Evolutionary conservation across 2,888 invertebrate genomes (phyloP), one percentile per base, ranked within the genome.

Genomic region (Philaethria dido): DNA sequence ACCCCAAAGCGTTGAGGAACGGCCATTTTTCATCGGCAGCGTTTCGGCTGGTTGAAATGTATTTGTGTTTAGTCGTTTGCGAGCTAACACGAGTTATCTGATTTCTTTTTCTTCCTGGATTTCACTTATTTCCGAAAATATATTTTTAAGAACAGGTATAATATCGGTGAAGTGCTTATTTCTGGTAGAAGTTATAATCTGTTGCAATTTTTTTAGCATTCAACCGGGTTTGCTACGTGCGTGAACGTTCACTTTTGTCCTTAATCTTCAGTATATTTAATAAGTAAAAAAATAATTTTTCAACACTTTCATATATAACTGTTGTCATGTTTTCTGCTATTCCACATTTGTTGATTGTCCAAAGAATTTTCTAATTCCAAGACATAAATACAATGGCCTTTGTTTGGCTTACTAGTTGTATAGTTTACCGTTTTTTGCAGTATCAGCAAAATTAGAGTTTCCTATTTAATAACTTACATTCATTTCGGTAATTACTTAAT

Each of bases 1-100:
- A n/a, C n/a, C n/a, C n/a, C n/a, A n/a, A n/a, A n/a, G 22, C 25
- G 39, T 44, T 59, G 16, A 33, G 47, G 47, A 29, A 29, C 50
- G 62, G 62, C 62, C 62, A 62, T 62, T 62, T 50, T 62, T 50
- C 29, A 47, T 47, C 47, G 45, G 47, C 47, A 29, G 47, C 60
- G 47, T 33, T 61, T 47, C 16, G 29, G 16, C 29, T 52, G 52
- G 52, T 52, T n/a, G 50, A 50, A 50, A 50, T 29, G 52, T 33
- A 6, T 47, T 33, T 18, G 18, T 18, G 47, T 16, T n/a, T 33
- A 11, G 25, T 33, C 13, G 18, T 33, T 42, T 25, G 13, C 42
- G 14, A 5, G 8, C 3, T 42, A 16, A 39, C 16, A 13, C 22
- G 2, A 52, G n/a, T 62, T 62, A 57, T 62, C 16, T n/a, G 48